Evolutionary conservation across 2,113 vertebrate species (phyloP), one percentile per base, ranked within the genome.

Genomic region (Opisthocomus hoazin): DNA sequence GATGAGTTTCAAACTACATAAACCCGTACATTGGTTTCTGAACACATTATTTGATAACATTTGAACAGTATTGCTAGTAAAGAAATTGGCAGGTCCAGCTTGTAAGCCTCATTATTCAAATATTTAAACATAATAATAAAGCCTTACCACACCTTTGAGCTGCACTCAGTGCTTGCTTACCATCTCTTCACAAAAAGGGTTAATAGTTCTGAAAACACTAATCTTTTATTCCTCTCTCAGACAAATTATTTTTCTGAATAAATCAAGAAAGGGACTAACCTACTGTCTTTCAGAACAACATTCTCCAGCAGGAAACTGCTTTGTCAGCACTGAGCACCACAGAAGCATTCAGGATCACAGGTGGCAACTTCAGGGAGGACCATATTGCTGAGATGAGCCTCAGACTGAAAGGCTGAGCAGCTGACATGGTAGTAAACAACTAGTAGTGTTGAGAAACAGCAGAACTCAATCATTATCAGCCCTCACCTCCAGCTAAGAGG

Each of bases 371-470:
- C 2, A 8, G 51, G 36, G 48, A 84, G 6, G 19, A 29, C 10
- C 10, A 6, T 0, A 7, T 5, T 27, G 15, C 41, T 15, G 45
- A 69, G 15, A 29, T 8, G 24, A 65, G 32, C 30, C 73, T 53
- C 14, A 46, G 20, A 12, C 48, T 24, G 19, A 12, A n/a, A 43
- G 68, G 9, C 27, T 26, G 8, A 75, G 53, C 23, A 76, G 18
- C n/a, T 58, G n/a, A 22, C 3, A 9, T n/a, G 12, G n/a, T 17
- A 57, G 16, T 18, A 53, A 83, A 32, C 50, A 61, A 26, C 15
- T 4, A 54, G 19, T 1, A 51, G 4, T 1, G 1, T 10, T 34
- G 20, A 29, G 6, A n/a, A 32, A 12, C 6, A 75, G 8, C 18
- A 70, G 20, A 43, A 39, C 24, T 16, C 24, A 11, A 2, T 5